Evolutionary conservation across 2,888 invertebrate genomes (phyloP).

Genomic region (Pyrrhosoma nymphula): DNA sequence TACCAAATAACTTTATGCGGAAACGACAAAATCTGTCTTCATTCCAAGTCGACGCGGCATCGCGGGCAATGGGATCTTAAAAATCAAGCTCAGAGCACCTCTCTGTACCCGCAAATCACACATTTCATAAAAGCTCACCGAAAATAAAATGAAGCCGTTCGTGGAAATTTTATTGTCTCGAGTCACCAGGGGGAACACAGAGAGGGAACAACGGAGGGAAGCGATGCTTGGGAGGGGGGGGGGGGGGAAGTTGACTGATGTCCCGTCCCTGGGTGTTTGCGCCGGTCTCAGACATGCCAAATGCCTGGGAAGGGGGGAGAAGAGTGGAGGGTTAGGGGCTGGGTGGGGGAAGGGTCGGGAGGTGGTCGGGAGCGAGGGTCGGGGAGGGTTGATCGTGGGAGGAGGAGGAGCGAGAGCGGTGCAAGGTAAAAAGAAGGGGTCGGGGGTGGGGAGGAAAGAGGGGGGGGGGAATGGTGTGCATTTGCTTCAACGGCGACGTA

Average conservation of each 20-base stretch:
- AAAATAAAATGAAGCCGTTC: slow-evolving; percentile 8
- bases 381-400: slow-evolving; percentile 77
- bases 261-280: slow-evolving; percentile 58
- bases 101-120: neutral
- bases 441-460: no score
- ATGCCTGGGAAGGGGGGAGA: slow-evolving; percentile 78
- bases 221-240: neutral
- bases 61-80: neutral
- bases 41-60: neutral
- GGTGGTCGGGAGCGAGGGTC: slow-evolving; percentile 77
- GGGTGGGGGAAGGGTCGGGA: slow-evolving; percentile 77
- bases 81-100: neutral
- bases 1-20: no score
- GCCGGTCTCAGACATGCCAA: slow-evolving; percentile 72
- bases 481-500: slow-evolving; percentile 76
- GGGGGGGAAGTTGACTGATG: slow-evolving; percentile 56
- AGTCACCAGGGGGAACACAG: neutral
- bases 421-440: slow-evolving; percentile 75
- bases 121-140: neutral
- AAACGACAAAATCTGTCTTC: neutral
- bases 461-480: slow-evolving; percentile 76
- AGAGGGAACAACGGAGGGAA: neutral
- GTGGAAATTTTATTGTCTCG: slow-evolving; percentile 36
- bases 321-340: slow-evolving; percentile 76
- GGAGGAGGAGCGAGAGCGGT: slow-evolving; percentile 77